Evolutionary conservation across 35 echinoderm and acorn worm species (phyloP), one percentile per base, ranked within the genome.

Genomic region (Heliocidaris tuberculata): DNA sequence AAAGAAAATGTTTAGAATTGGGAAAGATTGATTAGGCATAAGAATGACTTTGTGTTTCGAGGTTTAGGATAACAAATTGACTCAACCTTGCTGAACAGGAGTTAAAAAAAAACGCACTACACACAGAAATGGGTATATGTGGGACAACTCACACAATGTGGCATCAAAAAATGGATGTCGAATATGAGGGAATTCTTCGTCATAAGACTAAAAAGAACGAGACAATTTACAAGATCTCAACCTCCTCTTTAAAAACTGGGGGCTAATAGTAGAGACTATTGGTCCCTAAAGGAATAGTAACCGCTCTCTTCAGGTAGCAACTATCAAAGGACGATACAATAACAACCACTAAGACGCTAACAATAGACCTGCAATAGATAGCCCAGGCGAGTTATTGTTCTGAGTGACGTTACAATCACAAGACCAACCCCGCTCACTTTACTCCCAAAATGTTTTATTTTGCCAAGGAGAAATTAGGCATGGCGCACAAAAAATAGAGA

Each of bases 311-410:
- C 13, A 30, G 27, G 48, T 59, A 30, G 91, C 29, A 48, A 93
- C 21, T 93, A 93, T 93, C 91, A 93, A 42, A 93, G 30, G 91
- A 93, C 91, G 91, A 27, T 93, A 93, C 91, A 93, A 93, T 93
- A 93, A 93, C 91, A 93, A 93, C 91, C 50, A 31, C 48, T 48
- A 30, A 48, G 21, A 93, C 31, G 5, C 24, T 11, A 48, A 93
- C 91, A 93, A 93, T 48, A 59, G 91, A 13, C 17, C 31, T 93
- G 91, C 29, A 93, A 93, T 48, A 30, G 91, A 93, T 93, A 93
- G 91, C 50, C 91, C 48, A 93, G 5, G 12, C 91, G 47, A 49
- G 31, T 52, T 93, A 59, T 93, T 93, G 91, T 59, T 93, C 27
- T 30, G 31, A 9, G 13, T 93, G 91, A 93, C 91, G 91, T 93